Percentiles rank a stretch among this genome's conserved stretches.
Conservation (phyloP, 2,888 invertebrate species). For the Bruchidius siliquastri region DNA sequence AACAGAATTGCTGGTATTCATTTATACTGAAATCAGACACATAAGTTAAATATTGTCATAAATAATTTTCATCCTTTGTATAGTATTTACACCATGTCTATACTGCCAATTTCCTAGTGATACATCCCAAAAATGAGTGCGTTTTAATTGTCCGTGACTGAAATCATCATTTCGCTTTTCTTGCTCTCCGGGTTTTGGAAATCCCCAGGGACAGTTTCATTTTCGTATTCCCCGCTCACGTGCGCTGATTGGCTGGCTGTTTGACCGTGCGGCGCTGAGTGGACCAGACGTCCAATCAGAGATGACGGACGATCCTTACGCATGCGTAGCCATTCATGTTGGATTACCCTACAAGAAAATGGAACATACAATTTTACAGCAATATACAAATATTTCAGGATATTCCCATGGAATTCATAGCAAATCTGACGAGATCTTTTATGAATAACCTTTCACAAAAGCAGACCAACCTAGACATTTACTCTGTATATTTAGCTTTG, state of each 20-base stretch:
- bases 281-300: conserved; percentile 57
- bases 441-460: too few relatives aligned
- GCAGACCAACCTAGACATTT: too few relatives aligned
- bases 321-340: conserved; percentile 70
- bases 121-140: conserved; percentile 1
- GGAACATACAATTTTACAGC: too few relatives aligned
- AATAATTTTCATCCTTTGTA: neutral
- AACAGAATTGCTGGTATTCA: neutral
- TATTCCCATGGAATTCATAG: too few relatives aligned
- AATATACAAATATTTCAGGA: too few relatives aligned
- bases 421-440: too few relatives aligned
- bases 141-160: conserved; percentile 29
- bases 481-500: too few relatives aligned
- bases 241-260: conserved; percentile 24
- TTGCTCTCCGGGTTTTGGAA: conserved; percentile 45
- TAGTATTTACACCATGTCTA: neutral
- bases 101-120: neutral
- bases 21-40: neutral
- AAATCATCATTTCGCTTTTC: conserved; percentile 44
- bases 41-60: neutral
- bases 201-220: conserved; percentile 40
- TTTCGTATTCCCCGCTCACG: conserved; percentile 30
- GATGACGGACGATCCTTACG: conserved; percentile 59
- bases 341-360: conserved; percentile 54
- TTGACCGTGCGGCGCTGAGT: conserved; percentile 54